Percentiles rank a stretch among this genome's conserved stretches.
These are phyloP conservation scores for Cosmopolites sordidus DNA, from an alignment of 2,888 invertebrate species.

Conservation along the genomic window DNA sequence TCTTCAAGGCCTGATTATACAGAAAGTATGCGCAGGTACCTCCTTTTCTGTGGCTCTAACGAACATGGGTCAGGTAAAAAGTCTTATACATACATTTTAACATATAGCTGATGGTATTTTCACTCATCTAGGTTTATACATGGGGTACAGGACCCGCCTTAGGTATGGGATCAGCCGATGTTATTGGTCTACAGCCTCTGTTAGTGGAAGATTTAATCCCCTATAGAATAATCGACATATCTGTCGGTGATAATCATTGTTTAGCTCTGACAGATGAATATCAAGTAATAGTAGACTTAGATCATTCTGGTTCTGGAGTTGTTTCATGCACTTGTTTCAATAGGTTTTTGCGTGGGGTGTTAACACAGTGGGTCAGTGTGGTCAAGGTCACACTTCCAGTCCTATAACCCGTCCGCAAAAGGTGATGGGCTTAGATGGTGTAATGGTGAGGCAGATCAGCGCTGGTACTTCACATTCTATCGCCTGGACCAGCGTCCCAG, in stretches of 20 bases:
- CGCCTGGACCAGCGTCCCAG: constrained; percentile 56
- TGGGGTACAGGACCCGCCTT: constrained; percentile 61
- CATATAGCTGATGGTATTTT: neutral
- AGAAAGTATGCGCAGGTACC: constrained; percentile 55
- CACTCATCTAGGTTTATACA: constrained; percentile 49
- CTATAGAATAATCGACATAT: constrained; percentile 55
- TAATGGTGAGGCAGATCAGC: constrained; percentile 57
- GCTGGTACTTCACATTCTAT: constrained; percentile 60
- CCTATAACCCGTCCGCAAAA: constrained; percentile 56
- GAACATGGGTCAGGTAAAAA: constrained; percentile 50
- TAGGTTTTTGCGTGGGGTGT: constrained; percentile 58
- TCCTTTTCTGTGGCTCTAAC: constrained; percentile 55
- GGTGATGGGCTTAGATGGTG: constrained; percentile 54
- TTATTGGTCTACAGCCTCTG: constrained; percentile 53
- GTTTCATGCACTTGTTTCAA: neutral
- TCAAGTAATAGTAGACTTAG: constrained; percentile 31
- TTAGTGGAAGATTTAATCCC: constrained; percentile 53
- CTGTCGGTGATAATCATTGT: constrained; percentile 60
- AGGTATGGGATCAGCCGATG: constrained; percentile 56
- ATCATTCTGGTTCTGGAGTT: too few relatives aligned
- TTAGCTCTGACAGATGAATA: constrained; percentile 56
- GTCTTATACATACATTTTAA: too few relatives aligned
- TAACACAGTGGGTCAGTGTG: constrained; percentile 63
- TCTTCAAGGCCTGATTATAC: constrained; percentile 54
- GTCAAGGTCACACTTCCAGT: constrained; percentile 57